Base-by-base conservation (phyloP, 2,113 vertebrate species). In the Sinocyclocheilus grahami region DNA sequence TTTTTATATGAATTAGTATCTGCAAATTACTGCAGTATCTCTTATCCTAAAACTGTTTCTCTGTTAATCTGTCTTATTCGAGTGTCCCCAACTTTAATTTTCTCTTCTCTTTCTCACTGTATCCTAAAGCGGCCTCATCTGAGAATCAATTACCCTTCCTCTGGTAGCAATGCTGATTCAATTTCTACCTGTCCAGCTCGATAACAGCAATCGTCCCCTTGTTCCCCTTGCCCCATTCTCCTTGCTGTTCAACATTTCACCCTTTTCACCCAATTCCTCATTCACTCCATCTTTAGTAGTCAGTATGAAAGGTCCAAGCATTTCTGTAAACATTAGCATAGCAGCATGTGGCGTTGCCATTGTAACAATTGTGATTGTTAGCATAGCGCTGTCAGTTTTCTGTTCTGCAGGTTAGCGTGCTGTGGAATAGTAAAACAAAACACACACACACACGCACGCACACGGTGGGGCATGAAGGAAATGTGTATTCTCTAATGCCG, bases 141-240 rank as follows among this genome's bases (percentile, higher is more conserved):
- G 39, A 81, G 75, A 88, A 88, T 88, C 85, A 84, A 74, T 88
- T 88, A 84, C 67, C 67, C 77, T 81, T 84, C 27, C 9, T 53
- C 76, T 79, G 27, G 80, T 74, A 83, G 75, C 78, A 84, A 74
- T 55, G 65, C 67, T 84, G 85, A 53, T 84, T 80, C 67, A 60
- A 81, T 86, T 86, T 88, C 81, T 84, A 71, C 76, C 76, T 72
- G 58, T 88, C 87, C 86, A 53, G 39, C 81, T 86, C 76, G 86
- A 86, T 88, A 84, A 88, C 83, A 1, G 58, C 84, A 88, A 88
- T 86, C 81, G 79, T 62, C 75, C 33, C 51, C 75, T 86, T 60
- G 72, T 88, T 88, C 85, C 74, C 83, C 81, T 88, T 82, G 8
- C 58, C 78, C 84, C 78, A 69, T 85, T 86, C 74, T 86, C 85